Percentiles rank a stretch among this genome's conserved stretches.
phyloP scores from a whole-genome alignment of 2,888 invertebrate species.

The Leptopilina syphax region DNA sequence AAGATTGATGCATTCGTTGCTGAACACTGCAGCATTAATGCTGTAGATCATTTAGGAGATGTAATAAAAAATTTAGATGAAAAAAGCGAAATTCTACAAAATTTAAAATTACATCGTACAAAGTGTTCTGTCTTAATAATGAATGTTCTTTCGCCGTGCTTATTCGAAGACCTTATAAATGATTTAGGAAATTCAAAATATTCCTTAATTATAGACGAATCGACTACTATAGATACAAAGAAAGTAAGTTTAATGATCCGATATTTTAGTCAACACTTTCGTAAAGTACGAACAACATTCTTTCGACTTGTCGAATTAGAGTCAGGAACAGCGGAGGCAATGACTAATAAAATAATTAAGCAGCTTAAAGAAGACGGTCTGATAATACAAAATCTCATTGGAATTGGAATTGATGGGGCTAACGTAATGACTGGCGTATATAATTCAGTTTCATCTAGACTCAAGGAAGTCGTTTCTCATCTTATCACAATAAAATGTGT shows the following conservation, averaged over 20 bases:
- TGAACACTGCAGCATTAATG: too few relatives aligned
- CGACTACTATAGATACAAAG: conserved; percentile 55
- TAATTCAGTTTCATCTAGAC: conserved; percentile 50
- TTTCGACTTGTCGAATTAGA: conserved; percentile 54
- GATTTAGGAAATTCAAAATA: conserved; percentile 63
- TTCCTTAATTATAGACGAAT: conserved; percentile 66
- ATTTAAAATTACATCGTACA: conserved; percentile 5
- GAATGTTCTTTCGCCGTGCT: not conserved
- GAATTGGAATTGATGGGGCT: conserved; percentile 57
- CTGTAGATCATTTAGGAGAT: too few relatives aligned
- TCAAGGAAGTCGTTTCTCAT: too few relatives aligned
- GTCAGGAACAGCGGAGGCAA: conserved; percentile 48
- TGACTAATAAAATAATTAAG: conserved; percentile 27
- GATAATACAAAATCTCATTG: conserved; percentile 55
- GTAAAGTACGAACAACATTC: conserved; percentile 56
- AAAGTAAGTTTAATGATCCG: conserved; percentile 54
- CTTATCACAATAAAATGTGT: too few relatives aligned
- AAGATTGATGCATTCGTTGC: too few relatives aligned
- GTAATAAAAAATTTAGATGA: too few relatives aligned
- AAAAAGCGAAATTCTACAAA: too few relatives aligned
- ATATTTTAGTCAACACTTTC: conserved; percentile 51
- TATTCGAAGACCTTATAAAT: conserved; percentile 55
- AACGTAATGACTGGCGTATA: conserved; percentile 55
- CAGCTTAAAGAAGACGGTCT: conserved; percentile 53
- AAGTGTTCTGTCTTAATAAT: not conserved